These are phyloP conservation scores for Zoanthus gigantus DNA, from an alignment of 92 coral and sea anemone genomes.

Conservation along the genomic window DNA sequence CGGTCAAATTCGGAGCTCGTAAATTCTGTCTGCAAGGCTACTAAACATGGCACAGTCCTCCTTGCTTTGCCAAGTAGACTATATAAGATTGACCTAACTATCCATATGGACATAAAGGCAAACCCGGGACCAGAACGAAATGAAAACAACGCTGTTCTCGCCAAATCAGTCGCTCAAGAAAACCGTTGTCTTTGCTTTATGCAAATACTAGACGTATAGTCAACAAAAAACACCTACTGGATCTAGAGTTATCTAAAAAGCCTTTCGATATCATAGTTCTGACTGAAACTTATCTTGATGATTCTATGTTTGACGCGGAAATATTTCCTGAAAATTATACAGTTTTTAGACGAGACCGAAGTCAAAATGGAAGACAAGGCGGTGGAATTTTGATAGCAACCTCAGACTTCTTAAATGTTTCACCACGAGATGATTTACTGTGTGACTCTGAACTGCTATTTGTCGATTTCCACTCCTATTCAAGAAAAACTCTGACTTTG, in stretches of 20 bases:
- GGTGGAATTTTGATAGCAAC: constrained; percentile 43
- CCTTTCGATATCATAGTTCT: constrained; percentile 40
- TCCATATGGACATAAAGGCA: too few species aligned
- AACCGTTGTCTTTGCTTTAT: constrained; percentile 28
- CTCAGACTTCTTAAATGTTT: neutral
- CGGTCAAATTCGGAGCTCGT: too few species aligned
- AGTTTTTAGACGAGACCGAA: constrained; percentile 52
- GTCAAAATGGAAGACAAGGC: constrained; percentile 50
- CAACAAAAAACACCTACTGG: constrained; percentile 17
- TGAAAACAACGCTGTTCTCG: too few species aligned
- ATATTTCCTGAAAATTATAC: constrained; percentile 47
- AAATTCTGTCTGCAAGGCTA: too few species aligned
- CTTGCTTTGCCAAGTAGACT: too few species aligned
- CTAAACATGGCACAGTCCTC: too few species aligned
- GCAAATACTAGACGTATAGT: constrained; percentile 10
- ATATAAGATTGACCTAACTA: too few species aligned
- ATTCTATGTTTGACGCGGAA: constrained; percentile 46
- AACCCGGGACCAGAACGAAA: too few species aligned
- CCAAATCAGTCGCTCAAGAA: neutral
- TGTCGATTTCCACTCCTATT: constrained; percentile 35
- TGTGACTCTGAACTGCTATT: neutral
- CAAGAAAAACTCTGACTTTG: constrained; percentile 20
- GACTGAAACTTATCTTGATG: constrained; percentile 6
- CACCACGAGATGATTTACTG: constrained; percentile 27
- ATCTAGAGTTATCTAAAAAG: constrained; percentile 31